phyloP scores from a whole-genome alignment of 2,113 vertebrate species.

The Alouatta palliata region DNA sequence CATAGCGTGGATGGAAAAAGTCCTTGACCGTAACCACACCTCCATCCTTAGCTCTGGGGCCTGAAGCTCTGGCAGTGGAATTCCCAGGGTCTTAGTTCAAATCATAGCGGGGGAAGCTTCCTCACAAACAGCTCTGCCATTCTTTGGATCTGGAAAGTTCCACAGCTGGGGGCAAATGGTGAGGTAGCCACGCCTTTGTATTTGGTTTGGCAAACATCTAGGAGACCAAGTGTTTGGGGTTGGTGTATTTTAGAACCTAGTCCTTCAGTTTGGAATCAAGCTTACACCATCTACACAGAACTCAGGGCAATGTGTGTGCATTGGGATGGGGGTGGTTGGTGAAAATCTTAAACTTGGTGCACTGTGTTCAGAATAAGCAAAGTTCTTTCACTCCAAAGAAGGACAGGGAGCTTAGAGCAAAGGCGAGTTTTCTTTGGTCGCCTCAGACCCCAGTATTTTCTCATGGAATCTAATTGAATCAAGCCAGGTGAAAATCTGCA shows the following conservation, averaged over 20 bases:
- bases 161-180: neutral
- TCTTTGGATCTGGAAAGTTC: neutral
- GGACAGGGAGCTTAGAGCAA: neutral
- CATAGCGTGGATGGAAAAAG: neutral
- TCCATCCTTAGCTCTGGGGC: neutral
- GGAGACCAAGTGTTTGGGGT: neutral
- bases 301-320: neutral
- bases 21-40: too few relatives aligned
- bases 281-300: neutral
- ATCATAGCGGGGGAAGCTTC: neutral
- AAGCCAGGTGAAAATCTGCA: neutral
- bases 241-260: neutral
- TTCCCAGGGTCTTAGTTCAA: neutral
- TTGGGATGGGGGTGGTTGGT: neutral
- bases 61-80: neutral
- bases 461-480: neutral
- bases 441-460: neutral
- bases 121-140: neutral
- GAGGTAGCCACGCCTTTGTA: neutral
- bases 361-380: neutral
- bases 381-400: neutral
- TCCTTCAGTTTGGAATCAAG: neutral
- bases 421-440: neutral
- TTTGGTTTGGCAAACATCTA: slow-evolving; percentile 16
- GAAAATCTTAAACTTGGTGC: neutral